Base-by-base conservation (phyloP, 2,888 invertebrate genomes). In the Eupithecia pulchellata region DNA sequence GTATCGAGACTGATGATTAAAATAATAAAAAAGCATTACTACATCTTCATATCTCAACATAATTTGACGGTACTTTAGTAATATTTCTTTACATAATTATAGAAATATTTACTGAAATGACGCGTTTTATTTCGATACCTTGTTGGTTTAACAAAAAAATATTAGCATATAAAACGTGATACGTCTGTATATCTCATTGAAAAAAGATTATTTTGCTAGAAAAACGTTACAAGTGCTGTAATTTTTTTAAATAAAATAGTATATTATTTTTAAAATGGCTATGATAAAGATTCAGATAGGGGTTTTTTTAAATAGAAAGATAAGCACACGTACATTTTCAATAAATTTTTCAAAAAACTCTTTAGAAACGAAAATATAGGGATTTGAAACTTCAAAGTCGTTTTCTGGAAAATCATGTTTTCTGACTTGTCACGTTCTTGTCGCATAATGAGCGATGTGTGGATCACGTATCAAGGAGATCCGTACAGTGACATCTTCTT, bases 381-480 rank as follows among this genome's bases (percentile, higher is more conserved):
- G 58, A 9, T 58, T 58, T 58, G 27, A 30, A 58, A 29, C 58
- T 29, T 58, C 8, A 58, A 58, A 29, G 30, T 29, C 58, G n/a
- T 27, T 58, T 58, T 58, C 30, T 58, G 58, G 20, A 58, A 9
- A 29, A 29, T 6, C n/a, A n/a, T n/a, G n/a, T n/a, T n/a, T n/a
- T n/a, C n/a, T n/a, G n/a, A n/a, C n/a, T n/a, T n/a, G n/a, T 58
- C 58, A 58, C 58, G 58, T 58, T 58, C 58, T 58, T 58, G 58
- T 58, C 30, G 58, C 58, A 29, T 9, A n/a, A 58, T 58, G 58
- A 58, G 29, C 58, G 58, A 58, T 42, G 11, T 42, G 6, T 4
- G 32, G 4, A 32, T 32, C 4, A 5, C 6, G 32, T 32, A 32
- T 4, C 6, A 32, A 32, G 4, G 32, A n/a, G n/a, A n/a, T n/a